Percentiles rank a stretch among this genome's conserved stretches.
Evolutionary conservation across 1,140 invertebrate genomes (phyloP).

Genomic region (Drosophila busckii): DNA sequence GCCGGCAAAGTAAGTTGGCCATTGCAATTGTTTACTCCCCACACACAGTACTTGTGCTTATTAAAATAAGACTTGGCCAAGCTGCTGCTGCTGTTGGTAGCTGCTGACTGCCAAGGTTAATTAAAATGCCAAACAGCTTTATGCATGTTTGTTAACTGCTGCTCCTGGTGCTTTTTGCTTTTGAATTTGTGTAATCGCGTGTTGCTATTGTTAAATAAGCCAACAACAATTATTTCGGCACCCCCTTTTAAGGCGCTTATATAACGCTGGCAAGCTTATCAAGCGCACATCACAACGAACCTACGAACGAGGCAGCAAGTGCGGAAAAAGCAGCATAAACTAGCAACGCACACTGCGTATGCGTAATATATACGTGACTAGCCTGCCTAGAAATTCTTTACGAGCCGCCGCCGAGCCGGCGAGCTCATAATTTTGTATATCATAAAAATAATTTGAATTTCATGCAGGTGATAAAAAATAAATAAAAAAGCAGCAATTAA

Average conservation of each 20-base stretch:
- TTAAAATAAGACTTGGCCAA: neutral
- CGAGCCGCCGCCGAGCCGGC: too few species aligned
- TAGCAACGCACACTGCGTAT: constrained; percentile 42
- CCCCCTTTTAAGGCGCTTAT: constrained; percentile 40
- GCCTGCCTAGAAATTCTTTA: constrained; percentile 12
- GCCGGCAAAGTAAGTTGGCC: constrained; percentile 71
- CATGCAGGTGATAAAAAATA: too few species aligned
- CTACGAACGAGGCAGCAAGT: constrained; percentile 34
- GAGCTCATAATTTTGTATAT: too few species aligned
- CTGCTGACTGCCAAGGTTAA: constrained; percentile 67
- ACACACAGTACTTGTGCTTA: constrained; percentile 34
- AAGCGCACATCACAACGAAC: constrained; percentile 48
- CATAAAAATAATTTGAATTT: too few species aligned
- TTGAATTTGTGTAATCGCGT: constrained; percentile 59
- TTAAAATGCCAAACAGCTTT: constrained; percentile 69
- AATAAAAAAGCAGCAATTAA: too few species aligned
- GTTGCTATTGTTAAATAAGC: constrained; percentile 54
- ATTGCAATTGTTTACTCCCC: constrained; percentile 65
- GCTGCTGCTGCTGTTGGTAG: constrained; percentile 6
- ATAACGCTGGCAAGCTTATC: constrained; percentile 53
- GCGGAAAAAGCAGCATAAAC: constrained; percentile 29
- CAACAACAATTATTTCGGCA: constrained; percentile 41
- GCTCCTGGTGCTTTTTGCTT: constrained; percentile 6
- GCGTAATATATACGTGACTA: constrained; percentile 59
- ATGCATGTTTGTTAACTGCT: constrained; percentile 8